Conservation (phyloP, 1,140 invertebrate species). For the Papilio xuthus region DNA sequence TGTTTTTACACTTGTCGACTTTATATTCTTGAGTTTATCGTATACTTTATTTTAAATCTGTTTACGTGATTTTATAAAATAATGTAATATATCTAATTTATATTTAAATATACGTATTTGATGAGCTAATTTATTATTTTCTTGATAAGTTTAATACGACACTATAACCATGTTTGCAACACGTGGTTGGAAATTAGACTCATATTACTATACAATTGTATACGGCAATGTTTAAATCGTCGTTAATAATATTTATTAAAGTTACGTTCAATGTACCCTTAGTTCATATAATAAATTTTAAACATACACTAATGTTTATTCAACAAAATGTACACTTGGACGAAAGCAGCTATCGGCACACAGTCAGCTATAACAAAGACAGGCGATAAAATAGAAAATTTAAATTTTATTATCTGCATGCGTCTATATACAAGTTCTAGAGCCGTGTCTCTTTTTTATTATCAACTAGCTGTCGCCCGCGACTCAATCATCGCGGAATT, state of each 20-base stretch:
- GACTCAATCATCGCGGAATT: not conserved
- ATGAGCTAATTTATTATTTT: not conserved
- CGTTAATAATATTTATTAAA: slow-evolving; percentile 30
- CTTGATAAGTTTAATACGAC: not conserved
- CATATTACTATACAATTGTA: not conserved
- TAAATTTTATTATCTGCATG: not conserved
- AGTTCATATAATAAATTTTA: slow-evolving; percentile 37
- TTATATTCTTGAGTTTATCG: slow-evolving; percentile 43
- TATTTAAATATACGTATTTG: not conserved
- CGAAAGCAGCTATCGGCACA: slow-evolving; percentile 24
- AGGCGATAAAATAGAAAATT: not conserved
- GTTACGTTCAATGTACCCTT: slow-evolving; percentile 30
- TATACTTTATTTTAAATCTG: slow-evolving; percentile 1
- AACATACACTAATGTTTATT: slow-evolving; percentile 45
- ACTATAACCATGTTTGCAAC: not conserved
- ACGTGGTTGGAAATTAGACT: not conserved
- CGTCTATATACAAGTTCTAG: not conserved
- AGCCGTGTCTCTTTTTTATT: not conserved
- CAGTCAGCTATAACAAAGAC: slow-evolving; percentile 30
- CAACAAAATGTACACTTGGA: slow-evolving; percentile 40
- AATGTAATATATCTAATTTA: not conserved
- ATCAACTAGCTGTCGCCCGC: too few relatives aligned
- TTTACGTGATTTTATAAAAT: not conserved
- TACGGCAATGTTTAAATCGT: slow-evolving; percentile 10
- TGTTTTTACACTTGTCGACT: slow-evolving; percentile 45